phyloP scores from a whole-genome alignment of 2,888 invertebrate genomes.

The Digitonthophagus gazella region DNA sequence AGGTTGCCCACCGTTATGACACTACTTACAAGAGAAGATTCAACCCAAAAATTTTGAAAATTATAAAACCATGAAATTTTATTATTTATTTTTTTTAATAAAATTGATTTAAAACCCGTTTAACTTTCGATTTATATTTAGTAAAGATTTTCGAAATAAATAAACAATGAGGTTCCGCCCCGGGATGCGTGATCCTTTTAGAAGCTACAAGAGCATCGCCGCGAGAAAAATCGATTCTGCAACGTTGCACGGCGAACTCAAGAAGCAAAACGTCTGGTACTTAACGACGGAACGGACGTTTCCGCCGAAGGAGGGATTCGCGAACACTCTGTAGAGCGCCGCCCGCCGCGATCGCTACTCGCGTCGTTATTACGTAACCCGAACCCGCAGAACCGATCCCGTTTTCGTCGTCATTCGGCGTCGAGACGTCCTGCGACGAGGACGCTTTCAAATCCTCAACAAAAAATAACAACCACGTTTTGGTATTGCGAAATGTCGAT shows the following conservation, averaged over 20 bases:
- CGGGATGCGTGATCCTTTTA: background rate
- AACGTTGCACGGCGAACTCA: background rate
- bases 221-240: background rate
- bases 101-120: no score
- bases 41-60: no score
- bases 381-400: constrained; percentile 7
- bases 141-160: no score
- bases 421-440: constrained; percentile 33
- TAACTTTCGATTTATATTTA: no score
- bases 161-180: background rate
- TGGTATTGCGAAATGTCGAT: background rate
- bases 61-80: no score
- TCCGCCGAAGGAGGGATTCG: background rate
- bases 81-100: no score
- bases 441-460: background rate
- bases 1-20: no score
- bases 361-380: constrained; percentile 4
- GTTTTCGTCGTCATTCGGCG: constrained; percentile 32
- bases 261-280: background rate
- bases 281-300: background rate
- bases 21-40: no score
- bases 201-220: no score
- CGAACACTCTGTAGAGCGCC: background rate
- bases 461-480: no score
- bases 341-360: background rate